These are phyloP conservation scores for Reticulitermes lucifugus DNA, from an alignment of 2,888 invertebrate genomes.

Conservation along the genomic window DNA sequence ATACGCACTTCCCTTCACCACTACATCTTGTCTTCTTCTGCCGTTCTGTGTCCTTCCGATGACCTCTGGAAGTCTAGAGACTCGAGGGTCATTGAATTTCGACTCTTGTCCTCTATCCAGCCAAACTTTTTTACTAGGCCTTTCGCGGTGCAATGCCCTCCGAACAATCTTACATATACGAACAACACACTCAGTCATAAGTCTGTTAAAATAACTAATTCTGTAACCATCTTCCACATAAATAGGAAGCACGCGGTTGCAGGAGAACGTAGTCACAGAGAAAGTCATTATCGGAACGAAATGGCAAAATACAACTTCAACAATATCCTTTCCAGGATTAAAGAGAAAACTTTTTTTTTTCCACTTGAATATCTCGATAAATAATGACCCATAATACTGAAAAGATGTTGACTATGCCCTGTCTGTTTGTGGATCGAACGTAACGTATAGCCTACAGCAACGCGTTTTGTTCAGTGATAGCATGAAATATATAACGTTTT, in stretches of 20 bases:
- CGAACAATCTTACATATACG: constrained; percentile 29
- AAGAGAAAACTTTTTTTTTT: too few species aligned
- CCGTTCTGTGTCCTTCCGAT: constrained; percentile 63
- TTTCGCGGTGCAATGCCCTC: constrained; percentile 49
- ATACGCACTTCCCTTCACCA: constrained; percentile 12
- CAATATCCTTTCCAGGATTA: too few species aligned
- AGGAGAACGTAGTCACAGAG: too few species aligned
- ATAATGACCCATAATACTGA: not conserved
- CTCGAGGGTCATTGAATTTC: constrained; percentile 65
- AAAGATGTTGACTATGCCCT: not conserved
- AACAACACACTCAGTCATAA: not conserved
- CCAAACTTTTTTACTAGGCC: constrained; percentile 41
- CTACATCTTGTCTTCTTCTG: constrained; percentile 41
- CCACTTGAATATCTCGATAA: not conserved
- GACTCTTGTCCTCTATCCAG: constrained; percentile 63
- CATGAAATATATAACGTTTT: not conserved
- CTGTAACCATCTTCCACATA: too few species aligned
- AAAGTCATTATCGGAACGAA: too few species aligned
- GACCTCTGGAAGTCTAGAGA: constrained; percentile 63
- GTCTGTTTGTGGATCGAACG: not conserved
- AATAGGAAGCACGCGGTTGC: too few species aligned
- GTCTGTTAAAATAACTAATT: not conserved
- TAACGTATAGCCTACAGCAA: not conserved
- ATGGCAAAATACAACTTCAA: too few species aligned
- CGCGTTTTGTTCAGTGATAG: not conserved